A percentile compares a stretch with the other conserved stretches of the same genome.
phyloP scores from a whole-genome alignment of 2,888 invertebrate species.

The Pachycephus smyrnensis region DNA sequence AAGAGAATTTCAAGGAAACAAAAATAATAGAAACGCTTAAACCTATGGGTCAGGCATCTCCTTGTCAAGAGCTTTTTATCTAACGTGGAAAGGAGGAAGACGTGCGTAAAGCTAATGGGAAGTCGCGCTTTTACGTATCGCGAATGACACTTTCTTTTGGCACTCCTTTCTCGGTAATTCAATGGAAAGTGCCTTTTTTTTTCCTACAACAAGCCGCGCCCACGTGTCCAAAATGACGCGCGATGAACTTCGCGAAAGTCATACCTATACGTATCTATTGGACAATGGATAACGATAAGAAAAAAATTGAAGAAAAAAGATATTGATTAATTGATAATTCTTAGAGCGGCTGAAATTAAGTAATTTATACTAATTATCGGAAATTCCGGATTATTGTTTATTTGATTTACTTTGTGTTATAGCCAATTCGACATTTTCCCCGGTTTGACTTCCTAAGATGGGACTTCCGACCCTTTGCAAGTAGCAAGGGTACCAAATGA shows the following conservation, averaged over 20 bases:
- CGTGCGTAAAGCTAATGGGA: background rate
- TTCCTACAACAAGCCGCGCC: background rate
- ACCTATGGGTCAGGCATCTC: background rate
- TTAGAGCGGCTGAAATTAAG: background rate
- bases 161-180: background rate
- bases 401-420: background rate
- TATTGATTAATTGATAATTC: background rate
- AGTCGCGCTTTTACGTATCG: background rate
- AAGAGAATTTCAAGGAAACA: background rate
- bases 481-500: constrained; percentile 8
- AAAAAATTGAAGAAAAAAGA: background rate
- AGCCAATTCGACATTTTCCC: background rate
- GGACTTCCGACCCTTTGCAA: constrained; percentile 1
- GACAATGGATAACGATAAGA: background rate
- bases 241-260: background rate
- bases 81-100: background rate
- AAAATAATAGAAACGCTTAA: background rate
- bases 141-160: background rate
- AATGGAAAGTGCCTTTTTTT: background rate
- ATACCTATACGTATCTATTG: background rate
- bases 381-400: background rate
- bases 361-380: background rate
- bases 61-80: background rate
- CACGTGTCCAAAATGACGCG: background rate
- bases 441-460: background rate